Evolutionary conservation across 2,113 vertebrate genomes (phyloP).

Genomic region (Oreocharis arfaki): DNA sequence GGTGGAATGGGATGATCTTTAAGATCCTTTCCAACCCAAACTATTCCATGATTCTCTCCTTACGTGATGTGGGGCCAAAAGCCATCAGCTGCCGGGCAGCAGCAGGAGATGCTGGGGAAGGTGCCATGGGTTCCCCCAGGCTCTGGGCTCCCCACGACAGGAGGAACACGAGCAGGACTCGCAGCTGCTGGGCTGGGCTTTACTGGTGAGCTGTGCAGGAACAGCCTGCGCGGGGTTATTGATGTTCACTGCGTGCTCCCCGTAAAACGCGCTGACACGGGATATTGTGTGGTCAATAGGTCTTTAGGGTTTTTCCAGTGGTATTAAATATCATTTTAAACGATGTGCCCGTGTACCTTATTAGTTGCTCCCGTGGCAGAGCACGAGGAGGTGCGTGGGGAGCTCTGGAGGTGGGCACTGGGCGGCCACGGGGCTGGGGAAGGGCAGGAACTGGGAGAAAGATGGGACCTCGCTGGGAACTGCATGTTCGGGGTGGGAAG

Average conservation of each 20-base stretch:
- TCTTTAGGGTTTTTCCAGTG: constrained; percentile 21
- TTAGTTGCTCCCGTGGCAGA: neutral
- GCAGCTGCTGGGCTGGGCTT: neutral
- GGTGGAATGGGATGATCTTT: fast-evolving
- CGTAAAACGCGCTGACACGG: constrained; percentile 50
- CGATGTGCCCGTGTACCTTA: neutral
- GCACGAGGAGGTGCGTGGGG: fast-evolving
- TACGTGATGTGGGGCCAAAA: fast-evolving
- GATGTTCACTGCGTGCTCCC: constrained; percentile 31
- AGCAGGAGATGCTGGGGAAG: neutral
- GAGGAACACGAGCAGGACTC: neutral
- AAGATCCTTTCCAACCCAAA: neutral
- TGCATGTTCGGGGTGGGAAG: fast-evolving
- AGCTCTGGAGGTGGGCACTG: fast-evolving
- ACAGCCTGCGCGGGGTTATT: constrained; percentile 17
- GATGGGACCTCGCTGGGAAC: fast-evolving
- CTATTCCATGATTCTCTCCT: neutral
- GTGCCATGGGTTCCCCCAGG: fast-evolving
- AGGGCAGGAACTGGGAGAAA: neutral
- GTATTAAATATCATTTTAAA: constrained; percentile 41
- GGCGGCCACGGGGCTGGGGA: fast-evolving
- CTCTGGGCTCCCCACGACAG: neutral
- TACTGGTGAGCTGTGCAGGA: neutral
- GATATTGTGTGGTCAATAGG: neutral
- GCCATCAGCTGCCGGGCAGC: neutral